phyloP scores from a whole-genome alignment of 1,140 invertebrate genomes.

The Periplaneta americana region DNA sequence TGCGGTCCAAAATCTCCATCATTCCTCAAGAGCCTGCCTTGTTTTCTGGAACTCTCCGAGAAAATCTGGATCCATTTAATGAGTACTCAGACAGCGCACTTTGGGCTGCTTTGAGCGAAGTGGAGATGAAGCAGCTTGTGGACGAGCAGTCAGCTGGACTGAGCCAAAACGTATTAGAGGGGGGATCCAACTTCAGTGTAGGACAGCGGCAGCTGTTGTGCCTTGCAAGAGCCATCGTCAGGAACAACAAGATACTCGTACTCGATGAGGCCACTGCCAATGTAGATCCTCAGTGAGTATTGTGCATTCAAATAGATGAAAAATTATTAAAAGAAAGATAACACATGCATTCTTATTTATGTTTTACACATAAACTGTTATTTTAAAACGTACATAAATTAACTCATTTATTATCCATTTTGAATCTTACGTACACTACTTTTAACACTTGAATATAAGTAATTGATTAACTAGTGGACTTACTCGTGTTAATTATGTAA shows the following conservation, averaged over 20 bases:
- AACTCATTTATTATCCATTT: too few relatives aligned
- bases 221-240: conserved; percentile 58
- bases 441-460: too few relatives aligned
- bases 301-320: background rate
- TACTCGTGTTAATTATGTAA: too few relatives aligned
- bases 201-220: conserved; percentile 68
- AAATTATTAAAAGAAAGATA: too few relatives aligned
- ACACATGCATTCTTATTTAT: too few relatives aligned
- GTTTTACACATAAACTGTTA: too few relatives aligned
- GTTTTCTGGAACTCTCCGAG: conserved; percentile 69
- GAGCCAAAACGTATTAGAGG: conserved; percentile 48
- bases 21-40: conserved; percentile 67
- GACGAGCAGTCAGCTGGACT: conserved; percentile 27
- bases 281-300: conserved; percentile 54
- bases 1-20: conserved; percentile 57
- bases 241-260: conserved; percentile 59
- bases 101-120: conserved; percentile 78
- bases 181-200: conserved; percentile 60
- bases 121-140: too few relatives aligned
- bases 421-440: too few relatives aligned
- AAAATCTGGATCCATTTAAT: conserved; percentile 80
- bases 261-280: conserved; percentile 76
- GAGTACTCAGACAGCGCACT: conserved; percentile 54
- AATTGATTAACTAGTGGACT: too few relatives aligned
- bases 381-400: too few relatives aligned